Conservation (phyloP, 2,113 vertebrate genomes). For the Thalassarche chlororhynchos region DNA sequence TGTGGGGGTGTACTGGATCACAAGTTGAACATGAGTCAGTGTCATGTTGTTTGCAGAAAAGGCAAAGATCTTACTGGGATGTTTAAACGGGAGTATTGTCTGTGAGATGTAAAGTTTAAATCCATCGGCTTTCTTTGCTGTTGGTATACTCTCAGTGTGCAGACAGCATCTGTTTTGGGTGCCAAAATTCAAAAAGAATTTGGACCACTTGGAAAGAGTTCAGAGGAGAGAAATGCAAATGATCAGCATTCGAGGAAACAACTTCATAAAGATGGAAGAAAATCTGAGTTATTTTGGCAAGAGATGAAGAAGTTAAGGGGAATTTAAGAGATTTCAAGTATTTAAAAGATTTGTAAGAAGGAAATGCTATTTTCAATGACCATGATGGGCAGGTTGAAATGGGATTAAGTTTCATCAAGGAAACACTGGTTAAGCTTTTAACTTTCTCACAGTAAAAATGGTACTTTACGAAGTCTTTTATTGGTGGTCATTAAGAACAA, state of each 20-base stretch:
- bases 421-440: background rate
- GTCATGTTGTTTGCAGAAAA: slow-evolving; percentile 48
- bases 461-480: background rate
- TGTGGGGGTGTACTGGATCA: slow-evolving; percentile 60
- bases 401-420: background rate
- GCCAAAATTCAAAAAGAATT: slow-evolving; percentile 11
- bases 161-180: background rate
- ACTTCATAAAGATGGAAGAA: slow-evolving; percentile 15
- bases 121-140: background rate
- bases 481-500: background rate
- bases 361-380: background rate
- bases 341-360: background rate
- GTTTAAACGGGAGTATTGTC: slow-evolving; percentile 4
- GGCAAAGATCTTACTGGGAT: background rate
- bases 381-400: background rate
- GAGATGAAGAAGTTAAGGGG: background rate
- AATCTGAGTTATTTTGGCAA: slow-evolving; percentile 20
- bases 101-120: background rate
- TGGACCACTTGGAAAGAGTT: slow-evolving; percentile 34
- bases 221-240: background rate
- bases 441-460: background rate
- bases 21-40: slow-evolving; percentile 60
- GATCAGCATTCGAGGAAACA: background rate
- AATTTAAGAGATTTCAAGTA: background rate
- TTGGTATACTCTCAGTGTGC: background rate